Evolutionary conservation across 2,797 vertebrate species (phyloP).

Genomic region (Notolepis coatsorum): DNA sequence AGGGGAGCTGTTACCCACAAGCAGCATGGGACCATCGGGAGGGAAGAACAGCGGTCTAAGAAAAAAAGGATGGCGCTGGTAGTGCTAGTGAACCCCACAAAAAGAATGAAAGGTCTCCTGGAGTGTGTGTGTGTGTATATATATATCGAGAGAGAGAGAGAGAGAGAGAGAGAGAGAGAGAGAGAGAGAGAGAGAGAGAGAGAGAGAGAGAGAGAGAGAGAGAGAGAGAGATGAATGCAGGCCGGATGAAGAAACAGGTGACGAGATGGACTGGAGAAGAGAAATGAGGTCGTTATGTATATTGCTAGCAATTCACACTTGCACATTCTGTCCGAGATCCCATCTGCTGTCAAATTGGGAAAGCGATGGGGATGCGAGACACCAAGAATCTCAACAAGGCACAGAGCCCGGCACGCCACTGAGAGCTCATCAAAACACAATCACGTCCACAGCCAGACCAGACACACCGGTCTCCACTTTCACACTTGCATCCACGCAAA

Average conservation of each 20-base stretch:
- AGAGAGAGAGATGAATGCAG: constrained; percentile 39
- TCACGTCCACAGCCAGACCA: constrained; percentile 74
- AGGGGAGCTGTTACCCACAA: constrained; percentile 16
- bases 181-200: constrained; percentile 8
- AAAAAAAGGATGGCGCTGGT: constrained; percentile 14
- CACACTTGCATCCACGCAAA: constrained; percentile 52
- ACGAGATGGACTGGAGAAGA: constrained; percentile 62
- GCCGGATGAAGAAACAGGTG: constrained; percentile 18
- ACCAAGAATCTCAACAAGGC: constrained; percentile 74
- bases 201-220: constrained; percentile 32
- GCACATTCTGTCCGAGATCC: constrained; percentile 91
- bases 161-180: not conserved
- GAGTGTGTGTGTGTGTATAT: not conserved
- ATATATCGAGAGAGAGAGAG: not conserved
- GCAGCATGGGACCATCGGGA: constrained; percentile 27
- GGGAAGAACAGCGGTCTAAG: constrained; percentile 31
- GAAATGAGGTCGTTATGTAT: constrained; percentile 89
- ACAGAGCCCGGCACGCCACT: constrained; percentile 70
- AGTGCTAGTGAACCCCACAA: constrained; percentile 37
- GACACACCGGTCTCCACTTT: constrained; percentile 49
- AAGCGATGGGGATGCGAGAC: constrained; percentile 75
- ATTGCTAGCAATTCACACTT: constrained; percentile 88
- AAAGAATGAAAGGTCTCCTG: constrained; percentile 26
- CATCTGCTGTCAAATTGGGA: constrained; percentile 92
- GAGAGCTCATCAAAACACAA: constrained; percentile 85